phyloP scores from a whole-genome alignment of 2,797 vertebrate genomes.

The Siniperca undulata region DNA sequence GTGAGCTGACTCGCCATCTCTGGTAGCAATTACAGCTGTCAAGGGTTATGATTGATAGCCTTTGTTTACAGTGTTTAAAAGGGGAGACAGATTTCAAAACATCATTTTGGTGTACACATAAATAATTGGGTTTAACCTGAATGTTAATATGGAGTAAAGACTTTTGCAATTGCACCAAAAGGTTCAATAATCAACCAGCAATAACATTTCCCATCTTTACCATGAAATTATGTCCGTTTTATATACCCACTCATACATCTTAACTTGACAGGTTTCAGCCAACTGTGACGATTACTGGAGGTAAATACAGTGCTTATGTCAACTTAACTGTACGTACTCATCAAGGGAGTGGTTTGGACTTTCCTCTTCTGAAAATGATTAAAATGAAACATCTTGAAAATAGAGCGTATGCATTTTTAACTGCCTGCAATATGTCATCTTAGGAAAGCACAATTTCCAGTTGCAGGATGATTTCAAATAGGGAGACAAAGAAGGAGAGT shows the following conservation, averaged over 20 bases:
- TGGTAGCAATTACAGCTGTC: constrained; percentile 87
- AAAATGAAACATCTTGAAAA: constrained; percentile 72
- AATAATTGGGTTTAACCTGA: constrained; percentile 83
- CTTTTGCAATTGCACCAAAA: constrained; percentile 79
- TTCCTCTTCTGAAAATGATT: constrained; percentile 72
- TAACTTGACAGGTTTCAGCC: constrained; percentile 86
- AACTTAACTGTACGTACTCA: constrained; percentile 68
- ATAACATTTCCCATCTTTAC: constrained; percentile 89
- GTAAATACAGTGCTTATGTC: constrained; percentile 77
- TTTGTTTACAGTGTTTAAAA: constrained; percentile 90
- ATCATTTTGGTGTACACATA: constrained; percentile 81
- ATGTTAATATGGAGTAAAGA: constrained; percentile 77
- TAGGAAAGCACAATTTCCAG: constrained; percentile 41
- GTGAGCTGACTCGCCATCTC: constrained; percentile 66
- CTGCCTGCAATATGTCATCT: constrained; percentile 46
- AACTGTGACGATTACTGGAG: constrained; percentile 83
- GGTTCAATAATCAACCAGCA: constrained; percentile 87
- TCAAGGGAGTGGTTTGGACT: constrained; percentile 77
- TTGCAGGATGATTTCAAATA: constrained; percentile 57
- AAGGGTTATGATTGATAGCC: constrained; percentile 86
- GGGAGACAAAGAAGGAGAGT: constrained; percentile 20
- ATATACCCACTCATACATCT: constrained; percentile 85
- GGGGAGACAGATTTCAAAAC: constrained; percentile 86
- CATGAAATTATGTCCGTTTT: constrained; percentile 87
- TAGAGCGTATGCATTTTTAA: constrained; percentile 61